Evolutionary conservation across 2,113 vertebrate species (phyloP), one percentile per base, ranked within the genome.

Genomic region (Psilopsiagon aurifrons): DNA sequence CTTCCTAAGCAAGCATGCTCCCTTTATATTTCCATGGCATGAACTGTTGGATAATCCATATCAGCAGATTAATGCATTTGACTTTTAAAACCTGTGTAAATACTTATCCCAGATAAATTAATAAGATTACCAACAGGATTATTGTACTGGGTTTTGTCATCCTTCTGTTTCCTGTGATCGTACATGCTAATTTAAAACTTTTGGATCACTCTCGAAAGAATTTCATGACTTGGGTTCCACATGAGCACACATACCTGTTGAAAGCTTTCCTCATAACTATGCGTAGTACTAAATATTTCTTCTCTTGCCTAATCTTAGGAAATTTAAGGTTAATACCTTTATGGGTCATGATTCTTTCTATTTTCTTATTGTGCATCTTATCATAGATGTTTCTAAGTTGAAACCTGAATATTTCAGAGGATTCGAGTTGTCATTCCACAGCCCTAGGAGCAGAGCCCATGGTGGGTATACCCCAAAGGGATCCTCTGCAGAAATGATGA

Each of bases 31-130:
- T 73, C 57, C 7, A 4, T 54, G 60, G 52, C 77, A 69, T 14
- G 12, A 93, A 83, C 86, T 41, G 19, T 51, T 73, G 51, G 74
- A 92, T 91, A 93, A 95, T 93, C 74, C 81, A 51, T 43, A 85
- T 23, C 59, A 54, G 76, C n/a, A 76, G 57, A 29, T 54, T 66
- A 54, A 78, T 35, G 49, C 29, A 74, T 91, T 87, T 77, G 41
- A 52, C 46, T 94, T 96, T 60, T 49, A 73, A 92, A 95, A 68
- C 13, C 62, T 79, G 37, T 27, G 39, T 22, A 84, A 74, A 94
- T 85, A 76, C 33, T 76, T 92, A 66, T 46, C 74, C 33, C 73
- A 84, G 90, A 81, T 31, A 86, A 73, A 88, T 86, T 74, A 89
- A 41, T 76, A 73, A 79, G 77, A 67, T 92, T 93, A 77, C 31